Evolutionary conservation across 1,140 invertebrate genomes (phyloP).

Genomic region (Stenopsyche tienmushanensis): DNA sequence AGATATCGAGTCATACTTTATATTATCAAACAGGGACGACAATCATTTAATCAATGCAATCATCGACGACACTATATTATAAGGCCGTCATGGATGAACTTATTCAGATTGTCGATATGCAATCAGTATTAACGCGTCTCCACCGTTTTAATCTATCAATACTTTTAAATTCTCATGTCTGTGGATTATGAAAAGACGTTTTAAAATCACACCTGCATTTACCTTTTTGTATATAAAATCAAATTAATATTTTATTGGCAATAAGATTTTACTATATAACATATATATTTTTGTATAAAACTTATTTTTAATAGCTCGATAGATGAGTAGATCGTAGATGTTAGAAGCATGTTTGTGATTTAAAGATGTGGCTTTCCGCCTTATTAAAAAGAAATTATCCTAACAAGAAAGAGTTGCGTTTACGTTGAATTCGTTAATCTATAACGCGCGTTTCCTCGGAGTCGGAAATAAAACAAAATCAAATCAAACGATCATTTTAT

Average conservation of each 20-base stretch:
- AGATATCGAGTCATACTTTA: too few species aligned
- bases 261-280: conserved; percentile 15
- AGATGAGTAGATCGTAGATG: not conserved
- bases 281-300: conserved; percentile 33
- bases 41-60: too few species aligned
- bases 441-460: not conserved
- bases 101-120: too few species aligned
- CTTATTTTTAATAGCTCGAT: conserved; percentile 16
- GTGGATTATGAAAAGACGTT: too few species aligned
- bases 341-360: conserved; percentile 35
- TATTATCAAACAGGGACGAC: too few species aligned
- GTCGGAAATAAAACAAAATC: not conserved
- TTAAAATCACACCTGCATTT: too few species aligned
- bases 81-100: too few species aligned
- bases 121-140: too few species aligned
- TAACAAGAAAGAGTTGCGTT: conserved; percentile 6
- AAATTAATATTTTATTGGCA: conserved; percentile 21
- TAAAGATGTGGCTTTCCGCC: conserved; percentile 15
- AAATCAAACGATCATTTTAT: not conserved
- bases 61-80: too few species aligned
- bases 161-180: too few species aligned
- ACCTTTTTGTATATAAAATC: not conserved
- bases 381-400: conserved; percentile 8
- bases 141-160: too few species aligned
- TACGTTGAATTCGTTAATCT: not conserved